Evolutionary conservation across 2,888 invertebrate genomes (phyloP).

Genomic region (Cryptosula pallasiana): DNA sequence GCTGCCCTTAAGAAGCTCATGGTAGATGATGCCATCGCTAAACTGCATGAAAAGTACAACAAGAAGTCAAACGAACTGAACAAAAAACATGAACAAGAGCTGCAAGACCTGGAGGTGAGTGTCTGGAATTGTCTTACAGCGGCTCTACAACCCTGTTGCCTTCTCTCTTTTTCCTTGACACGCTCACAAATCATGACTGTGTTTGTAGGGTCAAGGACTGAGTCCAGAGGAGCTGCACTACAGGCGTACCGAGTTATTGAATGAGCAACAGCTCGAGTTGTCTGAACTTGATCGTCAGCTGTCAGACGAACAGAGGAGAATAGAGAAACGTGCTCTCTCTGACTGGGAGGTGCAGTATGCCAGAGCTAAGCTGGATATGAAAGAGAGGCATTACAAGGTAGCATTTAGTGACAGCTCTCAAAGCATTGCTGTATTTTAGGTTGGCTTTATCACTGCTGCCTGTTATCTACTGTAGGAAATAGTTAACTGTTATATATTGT

Average conservation of each 20-base stretch:
- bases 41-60: conserved; percentile 42
- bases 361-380: conserved; percentile 45
- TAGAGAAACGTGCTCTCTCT: conserved; percentile 39
- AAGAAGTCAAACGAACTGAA: conserved; percentile 36
- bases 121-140: too few species aligned
- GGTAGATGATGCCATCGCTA: conserved; percentile 44
- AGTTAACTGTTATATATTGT: too few species aligned
- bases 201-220: conserved; percentile 38
- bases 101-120: conserved; percentile 39
- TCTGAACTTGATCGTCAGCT: conserved; percentile 39
- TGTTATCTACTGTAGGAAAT: too few species aligned
- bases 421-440: too few species aligned
- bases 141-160: too few species aligned
- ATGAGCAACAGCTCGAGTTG: conserved; percentile 44
- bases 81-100: conserved; percentile 38
- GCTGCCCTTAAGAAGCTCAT: conserved; percentile 42
- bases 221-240: conserved; percentile 41
- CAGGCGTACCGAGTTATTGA: conserved; percentile 37
- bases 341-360: conserved; percentile 48
- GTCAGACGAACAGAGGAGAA: conserved; percentile 36
- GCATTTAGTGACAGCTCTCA: too few species aligned
- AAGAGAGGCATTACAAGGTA: conserved; percentile 50
- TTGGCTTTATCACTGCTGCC: too few species aligned
- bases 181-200: too few species aligned
- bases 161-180: too few species aligned